phyloP scores from a whole-genome alignment of 2,113 vertebrate genomes.

The Larimichthys crocea region DNA sequence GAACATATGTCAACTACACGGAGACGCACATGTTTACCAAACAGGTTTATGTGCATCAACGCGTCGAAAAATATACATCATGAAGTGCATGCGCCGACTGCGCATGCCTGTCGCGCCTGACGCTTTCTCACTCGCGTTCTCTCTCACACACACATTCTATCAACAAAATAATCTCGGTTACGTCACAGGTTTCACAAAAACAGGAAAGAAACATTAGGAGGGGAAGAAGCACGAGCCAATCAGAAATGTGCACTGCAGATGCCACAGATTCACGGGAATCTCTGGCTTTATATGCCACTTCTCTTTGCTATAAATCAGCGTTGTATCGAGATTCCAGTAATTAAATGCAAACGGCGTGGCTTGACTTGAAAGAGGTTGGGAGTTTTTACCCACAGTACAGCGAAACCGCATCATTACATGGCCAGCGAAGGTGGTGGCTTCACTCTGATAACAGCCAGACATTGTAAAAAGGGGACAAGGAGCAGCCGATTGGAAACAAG shows the following conservation, averaged over 20 bases:
- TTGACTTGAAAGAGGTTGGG: slow-evolving; percentile 55
- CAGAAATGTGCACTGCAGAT: slow-evolving; percentile 72
- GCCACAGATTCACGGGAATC: slow-evolving; percentile 57
- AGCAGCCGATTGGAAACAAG: slow-evolving; percentile 35
- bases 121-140: background rate
- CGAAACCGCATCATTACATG: slow-evolving; percentile 18
- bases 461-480: background rate
- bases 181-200: slow-evolving; percentile 45
- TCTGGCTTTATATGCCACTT: slow-evolving; percentile 55
- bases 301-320: slow-evolving; percentile 59
- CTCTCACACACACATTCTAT: slow-evolving; percentile 28
- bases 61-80: background rate
- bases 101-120: background rate
- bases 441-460: slow-evolving; percentile 40
- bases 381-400: slow-evolving; percentile 45
- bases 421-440: slow-evolving; percentile 21
- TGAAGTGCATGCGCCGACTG: too few relatives aligned
- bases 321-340: slow-evolving; percentile 55
- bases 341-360: slow-evolving; percentile 61
- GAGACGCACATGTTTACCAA: background rate
- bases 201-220: slow-evolving; percentile 54
- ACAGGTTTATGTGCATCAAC: background rate
- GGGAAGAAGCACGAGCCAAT: slow-evolving; percentile 51
- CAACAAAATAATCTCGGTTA: slow-evolving; percentile 47
- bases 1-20: background rate